Conservation (phyloP, 2,888 invertebrate genomes). For the Brachynemurus nebulosus region DNA sequence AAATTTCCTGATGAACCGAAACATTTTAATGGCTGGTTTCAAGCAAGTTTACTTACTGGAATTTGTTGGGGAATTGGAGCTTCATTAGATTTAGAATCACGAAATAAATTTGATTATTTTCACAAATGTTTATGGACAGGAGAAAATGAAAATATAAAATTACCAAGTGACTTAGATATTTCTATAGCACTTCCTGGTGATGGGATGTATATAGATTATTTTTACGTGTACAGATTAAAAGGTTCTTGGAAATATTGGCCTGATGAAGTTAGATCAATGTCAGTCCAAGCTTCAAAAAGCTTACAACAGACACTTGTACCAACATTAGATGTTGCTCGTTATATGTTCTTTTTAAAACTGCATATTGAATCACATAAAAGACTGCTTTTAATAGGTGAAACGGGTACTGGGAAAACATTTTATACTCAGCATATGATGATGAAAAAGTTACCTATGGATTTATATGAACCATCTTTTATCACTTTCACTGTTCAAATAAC, state of each 20-base stretch:
- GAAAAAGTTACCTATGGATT: slow-evolving; percentile 50
- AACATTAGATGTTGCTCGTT: slow-evolving; percentile 74
- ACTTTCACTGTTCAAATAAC: slow-evolving; percentile 74
- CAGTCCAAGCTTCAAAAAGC: slow-evolving; percentile 49
- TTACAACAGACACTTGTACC: slow-evolving; percentile 65
- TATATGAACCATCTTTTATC: slow-evolving; percentile 61
- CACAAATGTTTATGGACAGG: slow-evolving; percentile 40
- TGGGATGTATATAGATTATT: slow-evolving; percentile 66
- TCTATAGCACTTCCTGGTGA: slow-evolving; percentile 51
- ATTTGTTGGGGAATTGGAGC: slow-evolving; percentile 79
- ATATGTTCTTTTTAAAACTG: slow-evolving; percentile 56
- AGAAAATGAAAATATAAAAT: slow-evolving; percentile 32
- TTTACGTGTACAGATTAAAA: slow-evolving; percentile 65
- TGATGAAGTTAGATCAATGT: slow-evolving; percentile 52
- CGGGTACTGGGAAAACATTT: slow-evolving; percentile 78
- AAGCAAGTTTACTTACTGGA: slow-evolving; percentile 60
- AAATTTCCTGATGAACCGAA: slow-evolving; percentile 53
- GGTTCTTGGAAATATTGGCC: slow-evolving; percentile 82
- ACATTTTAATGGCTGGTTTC: slow-evolving; percentile 54
- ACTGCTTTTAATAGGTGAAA: slow-evolving; percentile 64
- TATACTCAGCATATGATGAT: slow-evolving; percentile 59
- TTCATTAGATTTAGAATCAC: slow-evolving; percentile 56
- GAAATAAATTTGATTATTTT: slow-evolving; percentile 50
- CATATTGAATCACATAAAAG: slow-evolving; percentile 59
- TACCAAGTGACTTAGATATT: slow-evolving; percentile 55